Evolutionary conservation across 2,113 vertebrate genomes (phyloP), one percentile per base, ranked within the genome.

Genomic region (Phaethon lepturus): DNA sequence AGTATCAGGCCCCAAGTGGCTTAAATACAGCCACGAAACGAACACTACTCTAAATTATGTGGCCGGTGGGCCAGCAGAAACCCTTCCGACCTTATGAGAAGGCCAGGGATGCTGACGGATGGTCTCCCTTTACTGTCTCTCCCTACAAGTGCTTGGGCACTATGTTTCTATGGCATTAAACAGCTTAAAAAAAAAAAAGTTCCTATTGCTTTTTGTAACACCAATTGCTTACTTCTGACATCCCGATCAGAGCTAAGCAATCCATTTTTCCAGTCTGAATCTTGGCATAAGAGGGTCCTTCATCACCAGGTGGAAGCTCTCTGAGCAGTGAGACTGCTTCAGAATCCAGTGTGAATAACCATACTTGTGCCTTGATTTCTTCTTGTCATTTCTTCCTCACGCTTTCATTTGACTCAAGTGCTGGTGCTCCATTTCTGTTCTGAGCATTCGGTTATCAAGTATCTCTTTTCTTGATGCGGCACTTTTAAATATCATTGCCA

Each of bases 281-380:
- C 72, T 64, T 26, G 31, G n/a, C n/a, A 5, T 52, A 25, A 90
- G 82, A 92, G 55, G 50, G 71, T 50, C 63, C 90, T 73, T 92
- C 12, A 4, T 90, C 74, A 95, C 40, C 85, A 90, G 68, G 63
- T 92, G 85, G 85, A 66, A 97, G 90, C 94, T 80, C 78, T 95
- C 82, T 15, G 72, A 94, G 71, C 50, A 74, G 53, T 23, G 50
- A 90, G 60, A 68, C 72, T 33, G 59, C 81, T 68, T 92, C 77
- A 69, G 53, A 76, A 85, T 44, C n/a, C 4, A 60, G 45, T 4
- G 28, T 28, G 77, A 90, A 66, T 45, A 53, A 35, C 40, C 38
- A 52, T 26, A 53, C 88, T 68, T 75, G 50, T 86, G 67, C 50
- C 88, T 93, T 88, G 85, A 92, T 93, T 97, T 86, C 87, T 71